phyloP scores from a whole-genome alignment of 2,113 vertebrate species.

The Neolamprologus variostigma region DNA sequence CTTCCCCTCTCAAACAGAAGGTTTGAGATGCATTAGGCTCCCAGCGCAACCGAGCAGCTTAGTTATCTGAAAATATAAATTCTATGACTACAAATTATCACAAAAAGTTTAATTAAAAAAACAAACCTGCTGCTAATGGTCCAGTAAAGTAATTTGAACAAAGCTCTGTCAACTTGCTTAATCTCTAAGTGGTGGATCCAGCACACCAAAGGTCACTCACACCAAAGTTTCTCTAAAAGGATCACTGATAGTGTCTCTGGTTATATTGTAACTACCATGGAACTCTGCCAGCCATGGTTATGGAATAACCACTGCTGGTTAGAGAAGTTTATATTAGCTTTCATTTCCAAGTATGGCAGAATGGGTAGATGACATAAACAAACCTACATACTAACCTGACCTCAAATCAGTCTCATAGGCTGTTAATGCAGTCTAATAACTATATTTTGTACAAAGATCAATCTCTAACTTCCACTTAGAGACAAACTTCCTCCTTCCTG shows the following conservation, averaged over 20 bases:
- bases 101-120: neutral
- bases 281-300: neutral
- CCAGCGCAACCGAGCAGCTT: neutral
- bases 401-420: neutral
- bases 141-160: rapidly evolving
- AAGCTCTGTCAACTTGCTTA: neutral
- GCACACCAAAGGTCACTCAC: neutral
- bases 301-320: neutral
- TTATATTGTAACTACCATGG: neutral
- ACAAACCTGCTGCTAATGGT: neutral
- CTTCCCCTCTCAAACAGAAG: neutral
- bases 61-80: neutral
- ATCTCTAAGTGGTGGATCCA: neutral
- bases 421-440: neutral
- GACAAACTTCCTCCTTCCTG: neutral
- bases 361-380: neutral
- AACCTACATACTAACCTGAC: neutral
- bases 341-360: neutral
- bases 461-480: neutral
- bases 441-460: neutral
- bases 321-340: neutral
- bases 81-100: neutral
- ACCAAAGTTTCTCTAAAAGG: neutral
- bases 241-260: too few species aligned
- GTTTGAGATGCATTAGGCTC: neutral